Base-by-base conservation (phyloP, 2,888 invertebrate species). In the Megastigmus dorsalis region DNA sequence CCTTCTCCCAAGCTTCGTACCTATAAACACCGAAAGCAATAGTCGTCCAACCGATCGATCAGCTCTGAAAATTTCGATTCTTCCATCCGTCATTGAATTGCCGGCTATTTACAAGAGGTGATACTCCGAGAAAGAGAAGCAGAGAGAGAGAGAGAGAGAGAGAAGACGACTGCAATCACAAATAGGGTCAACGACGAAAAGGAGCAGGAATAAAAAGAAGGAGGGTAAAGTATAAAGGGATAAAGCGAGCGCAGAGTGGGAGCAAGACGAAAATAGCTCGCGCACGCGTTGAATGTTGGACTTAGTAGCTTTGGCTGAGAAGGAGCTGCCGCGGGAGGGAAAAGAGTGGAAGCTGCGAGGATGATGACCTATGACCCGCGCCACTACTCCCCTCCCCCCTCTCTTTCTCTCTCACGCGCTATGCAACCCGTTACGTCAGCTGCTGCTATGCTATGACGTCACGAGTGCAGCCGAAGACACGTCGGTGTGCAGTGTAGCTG, bases 381-480 rank as follows among this genome's bases (percentile, higher is more conserved):
- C 74, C 67, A 69, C 83, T 76, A 74, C 66, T 74, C 83, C 88
- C 86, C 88, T n/a, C n/a, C n/a, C n/a, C n/a, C n/a, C n/a, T n/a
- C n/a, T n/a, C n/a, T n/a, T n/a, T n/a, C n/a, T n/a, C n/a, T n/a
- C n/a, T n/a, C n/a, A n/a, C n/a, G n/a, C n/a, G n/a, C n/a, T n/a
- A n/a, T 86, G 86, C 85, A 86, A 88, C 86, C 84, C 84, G 81
- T 81, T 80, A 82, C 88, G 88, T 88, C 81, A 85, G 88, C 86
- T 84, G 87, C 81, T 28, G 87, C 81, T n/a, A n/a, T n/a, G 79
- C 66, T n/a, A 88, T 89, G 86, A 88, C 89, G 89, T 83, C 83
- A 89, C 89, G 89, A 54, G 66, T 82, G 82, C 82, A 82, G 81
- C 80, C 80, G 89, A 89, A 89, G 18, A 67, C 48, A 67, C 43